Base-by-base conservation (phyloP, 2,888 invertebrate species). In the Leptopilina drosophilae region DNA sequence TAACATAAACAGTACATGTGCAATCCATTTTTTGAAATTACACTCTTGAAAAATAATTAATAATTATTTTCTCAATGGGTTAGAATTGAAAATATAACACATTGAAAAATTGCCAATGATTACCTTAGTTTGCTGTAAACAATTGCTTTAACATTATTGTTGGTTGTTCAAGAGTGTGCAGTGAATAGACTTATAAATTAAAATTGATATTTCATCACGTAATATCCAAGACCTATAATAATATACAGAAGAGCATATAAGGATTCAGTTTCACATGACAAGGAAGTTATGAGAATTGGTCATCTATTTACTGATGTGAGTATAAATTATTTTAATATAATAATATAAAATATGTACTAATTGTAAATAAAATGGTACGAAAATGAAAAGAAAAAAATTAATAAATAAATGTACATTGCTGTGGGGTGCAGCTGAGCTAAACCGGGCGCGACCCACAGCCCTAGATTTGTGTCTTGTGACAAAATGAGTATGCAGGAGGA, bases 371-470 rank as follows among this genome's bases (percentile, higher is more conserved):
- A 49, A 49, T 49, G 11, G 49, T 49, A 11, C 4, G 11, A 49
- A 49, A 49, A 49, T 11, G 1, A 11, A 49, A 49, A 2, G 11
- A 9, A 49, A 12, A 49, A 49, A 15, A 20, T 9, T 15, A 20
- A 20, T 20, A 62, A 62, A 59, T n/a, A n/a, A 20, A 8, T 62
- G 8, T 62, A 20, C 62, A 20, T n/a, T 66, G 15, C 7, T 53
- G 86, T 84, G 88, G 85, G 87, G 87, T 89, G 89, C 89, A 90
- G 90, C 90, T 90, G 89, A 89, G 90, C 90, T 89, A 89, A 87
- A 89, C 90, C 90, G 88, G 88, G 89, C 89, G 89, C 90, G 91
- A 91, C 91, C 91, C 88, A 91, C 90, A 91, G 90, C 91, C 91
- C 91, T 91, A 91, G 90, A 91, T 91, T 90, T 88, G 87, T 85